phyloP scores from a whole-genome alignment of 1,140 invertebrate genomes.

The Sycobia sp. region DNA sequence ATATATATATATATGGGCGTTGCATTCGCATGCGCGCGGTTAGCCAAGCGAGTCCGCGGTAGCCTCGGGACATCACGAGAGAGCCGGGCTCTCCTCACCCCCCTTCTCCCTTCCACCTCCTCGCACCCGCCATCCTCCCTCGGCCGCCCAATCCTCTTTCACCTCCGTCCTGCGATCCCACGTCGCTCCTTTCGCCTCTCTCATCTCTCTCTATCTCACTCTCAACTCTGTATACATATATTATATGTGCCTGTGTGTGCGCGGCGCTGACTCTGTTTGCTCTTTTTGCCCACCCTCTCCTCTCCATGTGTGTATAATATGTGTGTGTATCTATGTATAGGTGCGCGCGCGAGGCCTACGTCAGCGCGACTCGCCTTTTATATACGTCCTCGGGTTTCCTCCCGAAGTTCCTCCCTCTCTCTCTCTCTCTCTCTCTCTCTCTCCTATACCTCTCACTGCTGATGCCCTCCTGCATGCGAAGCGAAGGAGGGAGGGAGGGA shows the following conservation, averaged over 20 bases:
- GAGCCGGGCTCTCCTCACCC: slow-evolving; percentile 18
- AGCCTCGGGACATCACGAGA: slow-evolving; percentile 59
- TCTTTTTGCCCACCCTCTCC: background rate
- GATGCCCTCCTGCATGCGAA: no score
- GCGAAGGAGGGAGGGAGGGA: no score
- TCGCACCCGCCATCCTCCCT: background rate
- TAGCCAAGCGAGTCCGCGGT: slow-evolving; percentile 51
- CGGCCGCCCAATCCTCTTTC: slow-evolving; percentile 22
- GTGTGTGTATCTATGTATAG: no score
- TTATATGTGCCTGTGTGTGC: no score
- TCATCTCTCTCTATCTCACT: slow-evolving; percentile 22
- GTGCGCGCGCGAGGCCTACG: no score
- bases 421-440: no score
- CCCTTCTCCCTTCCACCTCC: slow-evolving; percentile 19
- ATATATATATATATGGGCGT: no score
- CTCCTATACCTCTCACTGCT: no score
- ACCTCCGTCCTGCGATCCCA: slow-evolving; percentile 8
- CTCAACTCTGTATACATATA: no score
- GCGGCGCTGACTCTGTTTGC: background rate
- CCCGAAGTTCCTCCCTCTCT: slow-evolving; percentile 1
- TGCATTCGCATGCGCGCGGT: slow-evolving; percentile 34
- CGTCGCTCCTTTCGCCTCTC: no score
- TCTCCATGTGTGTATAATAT: no score
- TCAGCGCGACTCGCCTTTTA: no score
- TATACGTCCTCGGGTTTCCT: slow-evolving; percentile 10